phyloP scores from a whole-genome alignment of 2,888 invertebrate species.

The Cephus pygmeus region DNA sequence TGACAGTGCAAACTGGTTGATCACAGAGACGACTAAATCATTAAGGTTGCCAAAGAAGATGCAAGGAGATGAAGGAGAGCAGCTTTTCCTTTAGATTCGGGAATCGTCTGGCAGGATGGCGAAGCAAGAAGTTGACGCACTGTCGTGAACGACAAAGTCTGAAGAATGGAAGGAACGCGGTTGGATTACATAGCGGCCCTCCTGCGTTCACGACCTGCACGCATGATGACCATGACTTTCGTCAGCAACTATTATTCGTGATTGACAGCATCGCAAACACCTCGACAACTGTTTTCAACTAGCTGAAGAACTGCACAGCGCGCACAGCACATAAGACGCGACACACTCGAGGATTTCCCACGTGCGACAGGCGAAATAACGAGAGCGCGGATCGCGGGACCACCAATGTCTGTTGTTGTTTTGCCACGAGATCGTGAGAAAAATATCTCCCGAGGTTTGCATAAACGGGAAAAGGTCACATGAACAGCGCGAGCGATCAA shows the following conservation, averaged over 20 bases:
- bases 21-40: neutral
- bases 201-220: constrained; percentile 35
- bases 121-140: neutral
- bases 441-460: constrained; percentile 49
- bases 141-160: neutral
- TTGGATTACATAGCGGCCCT: constrained; percentile 41
- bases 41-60: constrained; percentile 15
- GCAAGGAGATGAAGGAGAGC: constrained; percentile 12
- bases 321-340: constrained; percentile 4
- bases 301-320: constrained; percentile 5
- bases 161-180: constrained; percentile 3
- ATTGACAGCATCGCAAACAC: constrained; percentile 12
- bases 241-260: constrained; percentile 36
- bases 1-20: constrained; percentile 29
- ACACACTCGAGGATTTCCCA: neutral
- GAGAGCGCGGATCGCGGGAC: constrained; percentile 21
- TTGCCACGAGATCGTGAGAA: constrained; percentile 52
- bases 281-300: constrained; percentile 6
- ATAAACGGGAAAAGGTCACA: constrained; percentile 57
- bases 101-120: neutral
- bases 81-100: neutral
- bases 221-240: constrained; percentile 54
- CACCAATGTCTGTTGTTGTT: constrained; percentile 51
- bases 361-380: constrained; percentile 20
- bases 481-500: constrained; percentile 50